phyloP scores from a whole-genome alignment of 2,113 vertebrate genomes.

The Thryonomys swinderianus region DNA sequence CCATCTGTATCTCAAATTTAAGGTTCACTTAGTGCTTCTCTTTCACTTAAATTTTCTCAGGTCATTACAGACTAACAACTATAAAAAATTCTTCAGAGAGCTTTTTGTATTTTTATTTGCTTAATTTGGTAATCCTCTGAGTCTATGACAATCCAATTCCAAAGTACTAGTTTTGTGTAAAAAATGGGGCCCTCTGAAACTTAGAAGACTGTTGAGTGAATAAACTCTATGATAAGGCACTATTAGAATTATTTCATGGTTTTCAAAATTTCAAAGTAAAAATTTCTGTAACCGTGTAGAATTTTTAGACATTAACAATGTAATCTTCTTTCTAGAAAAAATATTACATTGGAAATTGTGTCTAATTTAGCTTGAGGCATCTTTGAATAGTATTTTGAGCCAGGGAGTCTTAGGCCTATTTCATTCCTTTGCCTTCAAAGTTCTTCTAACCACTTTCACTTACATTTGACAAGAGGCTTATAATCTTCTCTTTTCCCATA shows the following conservation, averaged over 20 bases:
- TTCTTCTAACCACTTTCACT: conserved; percentile 1
- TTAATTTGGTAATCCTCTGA: not conserved
- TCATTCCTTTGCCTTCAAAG: not conserved
- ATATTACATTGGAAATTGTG: not conserved
- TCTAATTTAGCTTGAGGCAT: not conserved
- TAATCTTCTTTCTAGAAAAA: not conserved
- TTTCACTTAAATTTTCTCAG: conserved; percentile 18
- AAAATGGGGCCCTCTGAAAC: not conserved
- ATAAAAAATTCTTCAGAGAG: conserved; percentile 17
- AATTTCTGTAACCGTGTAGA: not conserved
- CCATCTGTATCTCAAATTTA: not conserved
- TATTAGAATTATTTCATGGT: not conserved
- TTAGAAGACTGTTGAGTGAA: conserved; percentile 3
- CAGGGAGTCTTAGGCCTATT: not conserved
- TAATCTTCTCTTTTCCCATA: not conserved
- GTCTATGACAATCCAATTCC: not conserved
- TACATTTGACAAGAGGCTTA: conserved; percentile 27
- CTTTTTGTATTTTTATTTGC: conserved; percentile 33
- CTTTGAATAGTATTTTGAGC: conserved; percentile 40
- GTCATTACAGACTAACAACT: conserved; percentile 4
- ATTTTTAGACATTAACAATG: conserved; percentile 25
- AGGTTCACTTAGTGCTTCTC: not conserved
- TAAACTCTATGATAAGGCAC: conserved; percentile 1
- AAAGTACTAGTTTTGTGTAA: conserved; percentile 22
- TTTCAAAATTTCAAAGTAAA: conserved; percentile 52